Evolutionary conservation across 2,888 invertebrate species (phyloP), one percentile per base, ranked within the genome.

Genomic region (Eristalis intricaria): DNA sequence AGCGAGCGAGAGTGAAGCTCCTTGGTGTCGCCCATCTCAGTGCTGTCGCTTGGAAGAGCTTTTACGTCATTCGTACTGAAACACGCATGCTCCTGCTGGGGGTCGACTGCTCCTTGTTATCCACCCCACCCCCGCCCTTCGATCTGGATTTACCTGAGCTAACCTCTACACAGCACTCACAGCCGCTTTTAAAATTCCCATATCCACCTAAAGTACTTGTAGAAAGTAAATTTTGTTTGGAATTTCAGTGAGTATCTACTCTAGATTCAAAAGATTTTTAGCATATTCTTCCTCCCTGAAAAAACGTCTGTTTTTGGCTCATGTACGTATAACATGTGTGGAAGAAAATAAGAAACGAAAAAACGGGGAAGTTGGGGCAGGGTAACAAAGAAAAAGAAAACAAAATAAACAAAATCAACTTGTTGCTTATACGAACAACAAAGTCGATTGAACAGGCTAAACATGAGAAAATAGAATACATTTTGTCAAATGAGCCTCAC

Each of bases 11-110:
- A 50, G 50, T 19, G 50, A 79, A 87, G 87, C 84, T 84, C 71
- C 84, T 87, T 79, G 23, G 32, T 29, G 60, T 69, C 73, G 35
- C 65, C 79, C 19, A 65, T 23, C 15, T 76, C 19, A 38, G 19
- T 26, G 38, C 26, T 68, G 68, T 64, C 73, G 64, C 19, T 86
- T 60, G 68, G 78, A 84, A 75, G 76, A 87, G 87, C 87, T 87
- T 84, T 84, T 76, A 76, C 76, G 68, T 84, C 80, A 84, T 63
- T 64, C 58, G 61, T 10, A 58, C 61, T 38, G 29, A 29, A 76
- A 69, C 73, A 87, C 87, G 87, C 87, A 87, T 87, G 87, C 87
- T 84, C 84, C 19, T 80, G 22, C 29, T 26, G 26, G 26, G 26
- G 19, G 71, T 70, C 22, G 56, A 76, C 60, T 77, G 81, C 58